Conservation (phyloP, 2,888 invertebrate genomes). For the Hanleya hanleyi region DNA sequence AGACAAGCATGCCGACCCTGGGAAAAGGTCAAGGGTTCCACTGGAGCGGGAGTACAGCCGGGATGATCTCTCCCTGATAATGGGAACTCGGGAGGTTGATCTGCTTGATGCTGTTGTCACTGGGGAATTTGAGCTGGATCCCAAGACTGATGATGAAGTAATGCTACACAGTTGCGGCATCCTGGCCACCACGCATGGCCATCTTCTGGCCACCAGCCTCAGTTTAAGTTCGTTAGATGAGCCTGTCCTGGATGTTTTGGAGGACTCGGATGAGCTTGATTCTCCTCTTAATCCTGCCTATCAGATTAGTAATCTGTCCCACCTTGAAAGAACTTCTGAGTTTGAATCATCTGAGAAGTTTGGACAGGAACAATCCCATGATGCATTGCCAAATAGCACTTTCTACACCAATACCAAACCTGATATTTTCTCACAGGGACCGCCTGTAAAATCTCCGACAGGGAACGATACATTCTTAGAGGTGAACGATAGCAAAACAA, state of each 20-base stretch:
- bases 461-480: not conserved
- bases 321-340: too few relatives aligned
- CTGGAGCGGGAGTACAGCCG: slow-evolving; percentile 22
- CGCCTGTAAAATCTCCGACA: not conserved
- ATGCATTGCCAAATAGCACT: not conserved
- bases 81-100: not conserved
- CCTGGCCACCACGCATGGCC: slow-evolving; percentile 66
- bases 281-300: slow-evolving; percentile 29
- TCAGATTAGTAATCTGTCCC: slow-evolving; percentile 26
- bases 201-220: slow-evolving; percentile 41
- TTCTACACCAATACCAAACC: not conserved
- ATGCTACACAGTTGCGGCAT: slow-evolving; percentile 73
- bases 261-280: not conserved
- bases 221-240: slow-evolving; percentile 13
- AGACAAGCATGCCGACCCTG: slow-evolving; percentile 8
- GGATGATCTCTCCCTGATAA: slow-evolving; percentile 27
- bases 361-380: not conserved
- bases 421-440: not conserved
- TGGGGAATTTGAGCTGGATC: not conserved
- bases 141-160: slow-evolving; percentile 50
- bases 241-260: not conserved
- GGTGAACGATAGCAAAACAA: not conserved
- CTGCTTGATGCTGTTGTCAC: not conserved
- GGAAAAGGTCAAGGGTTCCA: slow-evolving; percentile 9
- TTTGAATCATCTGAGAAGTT: not conserved